Base-by-base conservation (phyloP, 2,888 invertebrate genomes). In the Drosophila sordidula region DNA sequence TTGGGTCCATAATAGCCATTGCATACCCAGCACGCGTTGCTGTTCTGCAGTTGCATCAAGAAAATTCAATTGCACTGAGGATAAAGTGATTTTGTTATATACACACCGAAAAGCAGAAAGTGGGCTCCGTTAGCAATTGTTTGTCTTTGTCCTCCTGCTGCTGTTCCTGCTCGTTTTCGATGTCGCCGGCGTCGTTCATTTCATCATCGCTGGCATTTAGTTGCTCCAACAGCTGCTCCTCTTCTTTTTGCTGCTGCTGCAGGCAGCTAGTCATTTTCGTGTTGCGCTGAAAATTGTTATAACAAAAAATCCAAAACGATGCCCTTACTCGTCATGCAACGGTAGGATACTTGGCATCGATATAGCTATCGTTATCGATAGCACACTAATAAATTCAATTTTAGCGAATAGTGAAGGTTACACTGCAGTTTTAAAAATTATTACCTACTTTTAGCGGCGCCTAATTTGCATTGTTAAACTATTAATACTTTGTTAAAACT, bases 1-100 rank as follows among this genome's bases (percentile, higher is more conserved):
- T 96, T 97, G 0, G 97, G 96, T 0, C 98, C 98, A 91, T 98
- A 98, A 91, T 96, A 98, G 12, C 98, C 98, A 92, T 96, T 96
- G 90, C 98, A 98, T 61, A 96, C 94, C 89, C 95, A 95, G 91
- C 98, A 98, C 3, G 91, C 90, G 18, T 87, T 73, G 57, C 90
- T 91, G 56, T 90, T 89, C 92, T 92, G 68, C 18, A 41, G 32
- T 54, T n/a, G 42, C 12, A 34, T 4, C 34, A 12, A 34, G 9
- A 4, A 0, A 1, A 22, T 42, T n/a, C 25, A 3, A 25, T 29
- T 25, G 14, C 6, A 3, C 5, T 34, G n/a, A 29, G 34, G 41
- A 4, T 39, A 29, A 29, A 29, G 9, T 25, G 38, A 12, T 34
- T 18, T 12, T 42, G 26, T 77, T 83, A 75, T 64, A 80, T 78